Evolutionary conservation across 2,888 invertebrate genomes (phyloP).

Genomic region (Diaphora mendica): DNA sequence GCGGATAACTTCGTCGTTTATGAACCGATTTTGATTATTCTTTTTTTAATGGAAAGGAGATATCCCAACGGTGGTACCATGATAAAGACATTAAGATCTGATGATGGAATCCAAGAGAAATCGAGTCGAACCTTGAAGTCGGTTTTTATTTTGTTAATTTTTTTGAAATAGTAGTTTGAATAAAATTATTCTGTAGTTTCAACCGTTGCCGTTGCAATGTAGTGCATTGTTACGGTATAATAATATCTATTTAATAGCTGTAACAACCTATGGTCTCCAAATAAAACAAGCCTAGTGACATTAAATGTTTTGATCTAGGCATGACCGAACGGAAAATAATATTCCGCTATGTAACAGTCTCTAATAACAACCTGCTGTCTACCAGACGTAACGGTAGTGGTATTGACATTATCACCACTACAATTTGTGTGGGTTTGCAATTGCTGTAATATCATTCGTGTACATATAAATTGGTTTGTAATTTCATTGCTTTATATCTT

Average conservation of each 20-base stretch:
- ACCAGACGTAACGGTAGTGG: neutral
- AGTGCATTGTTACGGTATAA: neutral
- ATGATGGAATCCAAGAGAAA: too few species aligned
- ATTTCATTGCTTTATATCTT: neutral
- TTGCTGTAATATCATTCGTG: constrained; percentile 1
- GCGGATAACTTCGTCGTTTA: too few species aligned
- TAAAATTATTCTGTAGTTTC: too few species aligned
- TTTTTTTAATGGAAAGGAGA: too few species aligned
- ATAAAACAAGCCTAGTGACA: neutral
- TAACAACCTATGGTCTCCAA: neutral
- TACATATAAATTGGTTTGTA: neutral
- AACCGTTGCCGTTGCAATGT: too few species aligned
- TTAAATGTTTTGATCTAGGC: neutral
- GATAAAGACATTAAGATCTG: too few species aligned
- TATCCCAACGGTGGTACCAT: too few species aligned
- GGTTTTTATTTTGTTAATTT: too few species aligned
- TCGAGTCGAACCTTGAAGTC: too few species aligned
- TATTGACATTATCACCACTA: neutral
- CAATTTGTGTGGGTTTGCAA: constrained; percentile 1
- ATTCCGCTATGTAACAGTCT: constrained; percentile 6
- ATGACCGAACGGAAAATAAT: neutral
- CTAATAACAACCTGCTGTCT: neutral
- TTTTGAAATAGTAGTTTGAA: too few species aligned
- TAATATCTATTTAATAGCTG: neutral
- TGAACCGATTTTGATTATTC: too few species aligned